Conservation (phyloP, 2,888 invertebrate genomes). For the Conus canariensis region DNA sequence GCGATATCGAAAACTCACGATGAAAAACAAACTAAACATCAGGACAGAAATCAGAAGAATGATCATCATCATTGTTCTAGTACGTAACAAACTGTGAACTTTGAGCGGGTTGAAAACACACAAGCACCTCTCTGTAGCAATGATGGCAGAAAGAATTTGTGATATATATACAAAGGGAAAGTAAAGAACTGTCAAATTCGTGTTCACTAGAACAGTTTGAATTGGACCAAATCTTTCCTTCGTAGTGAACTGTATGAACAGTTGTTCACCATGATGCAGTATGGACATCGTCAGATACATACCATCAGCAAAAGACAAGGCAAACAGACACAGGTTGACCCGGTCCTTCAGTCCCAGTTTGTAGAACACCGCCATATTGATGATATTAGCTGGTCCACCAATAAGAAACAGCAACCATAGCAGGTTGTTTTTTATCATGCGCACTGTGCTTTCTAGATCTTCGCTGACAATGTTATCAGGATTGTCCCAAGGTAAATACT, state of each 20-base stretch:
- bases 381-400: not conserved
- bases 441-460: not conserved
- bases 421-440: not conserved
- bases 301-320: not conserved
- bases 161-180: not conserved
- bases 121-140: not conserved
- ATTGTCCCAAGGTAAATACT: not conserved
- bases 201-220: not conserved
- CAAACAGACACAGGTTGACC: not conserved
- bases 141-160: not conserved
- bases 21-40: not conserved
- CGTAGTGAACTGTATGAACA: not conserved
- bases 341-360: conserved; percentile 1
- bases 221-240: not conserved
- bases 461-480: not conserved
- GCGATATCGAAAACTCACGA: not conserved
- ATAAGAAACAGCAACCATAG: not conserved
- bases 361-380: conserved; percentile 8
- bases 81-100: not conserved
- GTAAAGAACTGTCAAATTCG: not conserved
- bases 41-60: not conserved
- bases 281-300: not conserved
- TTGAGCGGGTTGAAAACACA: not conserved
- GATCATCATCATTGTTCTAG: not conserved
- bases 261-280: not conserved